These are phyloP conservation scores for Adelphocoris suturalis DNA, from an alignment of 2,888 invertebrate species.

Conservation along the genomic window DNA sequence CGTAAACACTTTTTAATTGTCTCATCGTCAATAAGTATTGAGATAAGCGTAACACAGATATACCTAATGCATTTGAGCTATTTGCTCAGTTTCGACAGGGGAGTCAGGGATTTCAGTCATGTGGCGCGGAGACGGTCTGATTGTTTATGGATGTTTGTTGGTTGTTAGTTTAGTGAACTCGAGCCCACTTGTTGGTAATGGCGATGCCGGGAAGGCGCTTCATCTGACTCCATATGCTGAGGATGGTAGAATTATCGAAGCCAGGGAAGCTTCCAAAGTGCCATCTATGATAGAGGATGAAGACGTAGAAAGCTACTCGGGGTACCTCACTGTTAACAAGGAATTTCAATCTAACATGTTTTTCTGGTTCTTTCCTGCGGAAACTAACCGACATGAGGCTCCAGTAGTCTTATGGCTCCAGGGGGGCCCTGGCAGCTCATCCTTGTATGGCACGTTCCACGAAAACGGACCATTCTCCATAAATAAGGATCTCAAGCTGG, in stretches of 20 bases:
- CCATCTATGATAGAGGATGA: conserved; percentile 75
- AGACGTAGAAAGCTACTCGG: conserved; percentile 81
- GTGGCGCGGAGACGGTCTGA: too few relatives aligned
- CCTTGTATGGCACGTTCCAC: conserved; percentile 81
- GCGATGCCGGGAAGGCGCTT: conserved; percentile 82
- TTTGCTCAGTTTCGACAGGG: too few relatives aligned
- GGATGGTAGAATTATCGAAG: conserved; percentile 79
- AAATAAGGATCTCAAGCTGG: conserved; percentile 49
- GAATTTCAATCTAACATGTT: conserved; percentile 79
- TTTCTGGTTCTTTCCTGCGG: conserved; percentile 81
- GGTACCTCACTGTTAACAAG: conserved; percentile 83
- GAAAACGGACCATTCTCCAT: conserved; percentile 82
- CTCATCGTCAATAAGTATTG: too few relatives aligned
- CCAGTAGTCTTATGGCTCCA: conserved; percentile 82
- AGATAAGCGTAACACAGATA: too few relatives aligned
- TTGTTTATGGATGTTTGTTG: too few relatives aligned
- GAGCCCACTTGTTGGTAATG: background rate
- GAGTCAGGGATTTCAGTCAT: too few relatives aligned
- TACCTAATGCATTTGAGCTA: too few relatives aligned
- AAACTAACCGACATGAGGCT: conserved; percentile 78
- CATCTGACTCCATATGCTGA: conserved; percentile 86
- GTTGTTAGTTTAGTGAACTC: background rate
- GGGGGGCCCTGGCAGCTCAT: conserved; percentile 82
- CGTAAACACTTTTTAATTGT: too few relatives aligned
- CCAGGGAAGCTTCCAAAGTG: conserved; percentile 75